Conservation (phyloP, 2,797 vertebrate genomes). For the Fistularia tabacaria region DNA sequence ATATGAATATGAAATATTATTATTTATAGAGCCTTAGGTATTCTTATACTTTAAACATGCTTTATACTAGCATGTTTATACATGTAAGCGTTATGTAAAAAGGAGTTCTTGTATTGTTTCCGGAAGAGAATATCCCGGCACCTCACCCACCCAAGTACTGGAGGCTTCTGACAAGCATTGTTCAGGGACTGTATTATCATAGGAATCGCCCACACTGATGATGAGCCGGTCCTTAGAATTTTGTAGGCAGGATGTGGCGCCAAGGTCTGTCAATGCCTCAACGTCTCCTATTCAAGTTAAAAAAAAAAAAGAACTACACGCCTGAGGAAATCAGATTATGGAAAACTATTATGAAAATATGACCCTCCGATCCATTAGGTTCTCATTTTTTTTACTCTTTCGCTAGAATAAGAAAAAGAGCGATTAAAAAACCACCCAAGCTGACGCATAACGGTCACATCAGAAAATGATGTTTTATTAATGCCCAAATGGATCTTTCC, state of each 20-base stretch:
- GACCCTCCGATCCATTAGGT: too few species aligned
- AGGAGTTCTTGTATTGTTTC: too few species aligned
- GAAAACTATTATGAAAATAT: too few species aligned
- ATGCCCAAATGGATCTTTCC: constrained; percentile 24
- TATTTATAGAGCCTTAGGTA: too few species aligned
- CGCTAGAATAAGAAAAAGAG: too few species aligned
- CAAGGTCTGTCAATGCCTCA: constrained; percentile 4
- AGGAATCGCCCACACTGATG: constrained; percentile 22
- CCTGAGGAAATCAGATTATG: too few species aligned
- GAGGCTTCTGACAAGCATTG: constrained; percentile 11
- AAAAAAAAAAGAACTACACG: not conserved
- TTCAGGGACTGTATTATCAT: constrained; percentile 18
- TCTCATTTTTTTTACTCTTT: too few species aligned
- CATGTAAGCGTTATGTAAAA: too few species aligned
- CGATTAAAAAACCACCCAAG: constrained; percentile 23
- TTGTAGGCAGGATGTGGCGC: constrained; percentile 3
- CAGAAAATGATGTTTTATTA: constrained; percentile 47
- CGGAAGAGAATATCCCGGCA: not conserved
- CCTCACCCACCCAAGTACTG: constrained; percentile 7
- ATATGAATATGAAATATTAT: too few species aligned
- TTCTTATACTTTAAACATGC: too few species aligned
- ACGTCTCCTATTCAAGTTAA: too few species aligned
- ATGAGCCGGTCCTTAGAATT: constrained; percentile 14
- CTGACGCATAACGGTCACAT: constrained; percentile 12
- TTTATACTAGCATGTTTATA: too few species aligned